Conservation (phyloP, 2,113 vertebrate species). For the Mesoclemmys tuberculata region DNA sequence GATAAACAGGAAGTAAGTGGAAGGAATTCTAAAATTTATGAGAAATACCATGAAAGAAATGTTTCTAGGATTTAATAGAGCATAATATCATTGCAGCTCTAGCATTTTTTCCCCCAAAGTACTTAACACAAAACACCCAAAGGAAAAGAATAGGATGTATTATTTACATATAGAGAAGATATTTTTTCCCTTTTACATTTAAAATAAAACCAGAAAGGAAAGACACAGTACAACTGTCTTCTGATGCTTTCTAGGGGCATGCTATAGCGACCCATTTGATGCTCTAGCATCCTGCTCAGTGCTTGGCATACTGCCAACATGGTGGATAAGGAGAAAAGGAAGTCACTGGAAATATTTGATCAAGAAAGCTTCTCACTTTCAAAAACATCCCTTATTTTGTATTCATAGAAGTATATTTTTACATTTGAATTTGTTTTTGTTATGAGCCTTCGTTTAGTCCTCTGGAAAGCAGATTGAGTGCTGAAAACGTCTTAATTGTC, state of each 20-base stretch:
- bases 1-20: neutral
- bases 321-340: neutral
- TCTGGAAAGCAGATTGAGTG: neutral
- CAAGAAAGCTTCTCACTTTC: neutral
- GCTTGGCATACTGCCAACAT: neutral
- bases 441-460: neutral
- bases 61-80: neutral
- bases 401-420: neutral
- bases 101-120: neutral
- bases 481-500: neutral
- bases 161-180: neutral
- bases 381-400: neutral
- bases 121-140: neutral
- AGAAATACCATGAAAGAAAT: neutral
- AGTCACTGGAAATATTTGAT: neutral
- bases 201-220: neutral
- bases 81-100: neutral
- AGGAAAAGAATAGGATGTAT: neutral
- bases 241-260: neutral
- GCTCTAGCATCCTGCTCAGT: neutral
- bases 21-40: neutral
- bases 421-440: neutral
- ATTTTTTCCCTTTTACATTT: neutral
- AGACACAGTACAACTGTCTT: neutral
- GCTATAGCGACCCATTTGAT: neutral